Percentiles rank a stretch among this genome's conserved stretches.
Conservation (phyloP, 2,888 invertebrate genomes). For the Psylliodes chrysocephalus region DNA sequence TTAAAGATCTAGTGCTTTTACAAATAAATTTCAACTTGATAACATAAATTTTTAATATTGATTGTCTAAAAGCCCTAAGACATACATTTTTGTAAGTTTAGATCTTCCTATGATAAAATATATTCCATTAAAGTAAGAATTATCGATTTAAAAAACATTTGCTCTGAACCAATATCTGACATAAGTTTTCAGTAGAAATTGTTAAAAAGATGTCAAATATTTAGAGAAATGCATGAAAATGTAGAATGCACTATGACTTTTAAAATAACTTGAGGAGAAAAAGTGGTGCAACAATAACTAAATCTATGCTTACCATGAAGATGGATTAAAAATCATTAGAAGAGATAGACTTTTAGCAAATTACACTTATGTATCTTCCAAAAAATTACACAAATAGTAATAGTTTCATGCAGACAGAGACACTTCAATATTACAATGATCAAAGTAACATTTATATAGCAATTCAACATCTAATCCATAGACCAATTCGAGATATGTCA, state of each 20-base stretch:
- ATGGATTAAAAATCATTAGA: conserved; percentile 32
- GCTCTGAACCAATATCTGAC: no score
- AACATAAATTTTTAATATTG: no score
- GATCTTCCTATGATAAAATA: no score
- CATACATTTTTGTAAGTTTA: no score
- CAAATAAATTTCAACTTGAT: no score
- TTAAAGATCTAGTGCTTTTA: no score
- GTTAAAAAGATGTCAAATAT: no score
- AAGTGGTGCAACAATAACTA: conserved; percentile 29
- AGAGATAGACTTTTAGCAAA: conserved; percentile 31
- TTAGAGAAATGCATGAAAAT: not conserved
- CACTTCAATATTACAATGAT: conserved; percentile 19
- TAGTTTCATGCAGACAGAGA: conserved; percentile 7
- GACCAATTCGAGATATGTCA: conserved; percentile 2
- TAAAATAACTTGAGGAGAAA: not conserved
- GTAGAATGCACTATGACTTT: conserved; percentile 3
- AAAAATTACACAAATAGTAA: conserved; percentile 15
- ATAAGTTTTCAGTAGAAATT: no score
- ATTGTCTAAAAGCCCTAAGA: no score
- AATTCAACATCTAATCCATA: conserved; percentile 18
- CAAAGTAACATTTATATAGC: conserved; percentile 28
- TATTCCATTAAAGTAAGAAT: no score
- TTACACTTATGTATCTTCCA: conserved; percentile 14
- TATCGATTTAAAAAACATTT: no score
- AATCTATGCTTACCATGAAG: conserved; percentile 29